Percentiles rank a stretch among this genome's conserved stretches.
Evolutionary conservation across 2,797 vertebrate species (phyloP).

Genomic region (Lacerta agilis): DNA sequence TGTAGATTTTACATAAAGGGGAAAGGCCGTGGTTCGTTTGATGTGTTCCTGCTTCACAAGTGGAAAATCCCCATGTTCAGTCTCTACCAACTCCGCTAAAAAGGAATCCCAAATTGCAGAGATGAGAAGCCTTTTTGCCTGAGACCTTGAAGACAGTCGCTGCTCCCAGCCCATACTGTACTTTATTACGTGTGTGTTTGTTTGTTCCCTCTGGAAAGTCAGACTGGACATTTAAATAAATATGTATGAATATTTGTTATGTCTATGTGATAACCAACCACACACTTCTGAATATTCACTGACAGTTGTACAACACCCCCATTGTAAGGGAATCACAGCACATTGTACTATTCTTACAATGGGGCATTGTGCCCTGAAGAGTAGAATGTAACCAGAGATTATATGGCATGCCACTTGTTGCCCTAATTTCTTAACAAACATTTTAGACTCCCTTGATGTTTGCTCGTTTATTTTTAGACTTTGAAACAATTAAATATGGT

Average conservation of each 20-base stretch:
- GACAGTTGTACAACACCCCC: constrained; percentile 12
- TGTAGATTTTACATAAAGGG: background rate
- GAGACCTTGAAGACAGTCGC: background rate
- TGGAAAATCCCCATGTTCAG: background rate
- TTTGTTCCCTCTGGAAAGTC: background rate
- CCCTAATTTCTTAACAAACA: constrained; percentile 12
- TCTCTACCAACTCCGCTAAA: background rate
- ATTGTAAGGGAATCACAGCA: constrained; percentile 26
- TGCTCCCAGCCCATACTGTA: background rate
- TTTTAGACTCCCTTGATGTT: background rate
- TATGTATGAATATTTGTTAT: constrained; percentile 15
- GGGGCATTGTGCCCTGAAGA: constrained; percentile 28
- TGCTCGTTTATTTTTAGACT: background rate
- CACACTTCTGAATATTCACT: constrained; percentile 16
- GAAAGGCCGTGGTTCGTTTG: too few relatives aligned
- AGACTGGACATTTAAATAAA: constrained; percentile 1
- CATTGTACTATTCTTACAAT: constrained; percentile 31
- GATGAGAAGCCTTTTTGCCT: background rate
- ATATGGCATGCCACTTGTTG: constrained; percentile 14
- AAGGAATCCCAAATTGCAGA: background rate
- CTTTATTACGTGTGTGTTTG: background rate
- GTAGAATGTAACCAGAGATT: constrained; percentile 25
- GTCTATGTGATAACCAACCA: constrained; percentile 6
- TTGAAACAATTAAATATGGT: background rate
- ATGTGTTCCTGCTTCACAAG: background rate